phyloP scores from a whole-genome alignment of 2,113 vertebrate genomes.

The Camelus bactrianus region DNA sequence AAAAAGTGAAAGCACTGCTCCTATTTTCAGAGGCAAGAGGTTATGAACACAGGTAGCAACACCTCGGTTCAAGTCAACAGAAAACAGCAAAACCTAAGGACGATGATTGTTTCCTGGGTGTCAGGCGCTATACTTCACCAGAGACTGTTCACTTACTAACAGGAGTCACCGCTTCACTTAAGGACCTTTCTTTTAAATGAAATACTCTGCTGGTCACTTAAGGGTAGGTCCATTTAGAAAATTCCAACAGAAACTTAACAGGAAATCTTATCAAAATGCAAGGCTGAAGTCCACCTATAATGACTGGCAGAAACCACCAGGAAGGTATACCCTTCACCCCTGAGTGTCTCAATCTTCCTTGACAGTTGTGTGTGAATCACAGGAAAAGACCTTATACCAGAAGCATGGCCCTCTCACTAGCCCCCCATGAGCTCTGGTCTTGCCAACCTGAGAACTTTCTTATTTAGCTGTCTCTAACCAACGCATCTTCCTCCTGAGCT shows the following conservation, averaged over 20 bases:
- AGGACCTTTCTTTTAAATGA: neutral
- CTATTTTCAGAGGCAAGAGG: neutral
- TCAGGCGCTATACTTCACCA: neutral
- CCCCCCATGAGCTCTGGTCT: neutral
- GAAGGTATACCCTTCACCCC: rapidly evolving
- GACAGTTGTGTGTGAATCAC: no score
- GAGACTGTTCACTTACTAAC: neutral
- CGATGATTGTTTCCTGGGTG: neutral
- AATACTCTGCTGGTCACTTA: neutral
- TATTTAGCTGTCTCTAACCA: neutral
- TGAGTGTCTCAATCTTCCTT: neutral
- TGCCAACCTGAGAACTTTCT: neutral
- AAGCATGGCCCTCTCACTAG: neutral
- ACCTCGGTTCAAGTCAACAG: neutral
- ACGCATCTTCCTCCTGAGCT: neutral
- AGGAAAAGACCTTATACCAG: neutral
- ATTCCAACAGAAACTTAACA: neutral
- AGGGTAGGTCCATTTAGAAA: neutral
- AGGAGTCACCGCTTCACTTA: neutral
- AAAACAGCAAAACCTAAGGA: neutral
- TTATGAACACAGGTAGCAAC: no score
- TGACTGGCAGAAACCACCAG: neutral
- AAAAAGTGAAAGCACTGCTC: neutral
- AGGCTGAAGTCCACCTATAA: neutral
- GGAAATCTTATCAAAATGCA: neutral